These are phyloP conservation scores for Macrochelys suwanniensis DNA, from an alignment of 2,797 vertebrate genomes.

Conservation along the genomic window DNA sequence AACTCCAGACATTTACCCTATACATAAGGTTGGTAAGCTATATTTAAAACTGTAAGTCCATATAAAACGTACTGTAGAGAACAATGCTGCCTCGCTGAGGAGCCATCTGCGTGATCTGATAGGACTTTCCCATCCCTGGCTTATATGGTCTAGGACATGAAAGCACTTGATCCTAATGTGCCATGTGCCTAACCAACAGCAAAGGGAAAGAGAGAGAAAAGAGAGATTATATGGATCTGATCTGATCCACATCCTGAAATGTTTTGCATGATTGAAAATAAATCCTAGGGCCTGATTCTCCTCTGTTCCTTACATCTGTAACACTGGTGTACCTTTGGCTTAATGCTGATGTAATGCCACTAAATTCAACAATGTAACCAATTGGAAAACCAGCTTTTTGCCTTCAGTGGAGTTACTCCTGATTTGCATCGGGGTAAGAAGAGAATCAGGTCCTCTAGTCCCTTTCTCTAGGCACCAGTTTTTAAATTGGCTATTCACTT, in stretches of 20 bases:
- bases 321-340: not conserved
- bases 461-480: not conserved
- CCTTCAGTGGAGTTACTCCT: not conserved
- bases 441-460: not conserved
- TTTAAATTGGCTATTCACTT: not conserved
- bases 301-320: not conserved
- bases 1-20: constrained; percentile 37
- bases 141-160: not conserved
- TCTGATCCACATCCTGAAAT: not conserved
- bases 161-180: not conserved
- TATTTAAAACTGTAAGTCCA: not conserved
- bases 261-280: not conserved
- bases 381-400: not conserved
- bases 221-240: not conserved
- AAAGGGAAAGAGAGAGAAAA: not conserved
- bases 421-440: not conserved
- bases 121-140: not conserved
- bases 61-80: not conserved
- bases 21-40: not conserved
- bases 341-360: no score
- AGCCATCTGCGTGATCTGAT: not conserved
- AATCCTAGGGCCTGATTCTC: accelerated
- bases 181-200: not conserved
- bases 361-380: not conserved
- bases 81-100: not conserved